Base-by-base conservation (phyloP, 2,888 invertebrate species). In the Dolomedes plantarius region DNA sequence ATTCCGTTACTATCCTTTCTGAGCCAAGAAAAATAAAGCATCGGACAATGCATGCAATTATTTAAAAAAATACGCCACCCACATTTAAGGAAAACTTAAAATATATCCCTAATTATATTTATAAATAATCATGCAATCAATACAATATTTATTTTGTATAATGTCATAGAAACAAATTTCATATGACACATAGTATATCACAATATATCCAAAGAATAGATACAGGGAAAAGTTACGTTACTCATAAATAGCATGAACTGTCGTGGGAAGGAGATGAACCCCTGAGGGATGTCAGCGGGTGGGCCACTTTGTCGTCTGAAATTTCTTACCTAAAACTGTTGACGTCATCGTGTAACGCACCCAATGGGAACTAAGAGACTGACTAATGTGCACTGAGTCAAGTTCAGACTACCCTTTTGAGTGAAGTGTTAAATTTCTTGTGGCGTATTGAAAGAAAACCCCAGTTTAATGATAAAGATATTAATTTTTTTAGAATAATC, bases 281-380 rank as follows among this genome's bases (percentile, higher is more conserved):
- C 56, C 56, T 56, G 28, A 23, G 27, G 56, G 11, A 46, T 27
- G 31, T 56, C 19, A 56, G 1, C 19, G 29, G 31, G 74, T 64
- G 64, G 36, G 64, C 32, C n/a, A 16, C 9, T 64, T 64, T 74
- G 32, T 74, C 74, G 19, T 31, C 36, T 16, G n/a, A 73, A 50
- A 74, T 64, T 74, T 74, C 36, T 74, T 39, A 46, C 73, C 56
- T 56, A 19, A 32, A 27, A 28, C 16, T 23, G 74, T 23, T 74
- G 64, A 73, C 73, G 62, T 73, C 64, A 74, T 39, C 62, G 28
- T 11, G 23, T 9, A 36, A 36, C 16, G 23, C 11, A 62, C 16
- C 74, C 64, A 74, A 74, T 74, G 56, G 32, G 62, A 50, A 32
- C 32, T 32, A 56, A 19, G 19, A 5, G n/a, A 11, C 72, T 72